phyloP scores from a whole-genome alignment of 2,797 vertebrate species.

The Smutsia gigantea region DNA sequence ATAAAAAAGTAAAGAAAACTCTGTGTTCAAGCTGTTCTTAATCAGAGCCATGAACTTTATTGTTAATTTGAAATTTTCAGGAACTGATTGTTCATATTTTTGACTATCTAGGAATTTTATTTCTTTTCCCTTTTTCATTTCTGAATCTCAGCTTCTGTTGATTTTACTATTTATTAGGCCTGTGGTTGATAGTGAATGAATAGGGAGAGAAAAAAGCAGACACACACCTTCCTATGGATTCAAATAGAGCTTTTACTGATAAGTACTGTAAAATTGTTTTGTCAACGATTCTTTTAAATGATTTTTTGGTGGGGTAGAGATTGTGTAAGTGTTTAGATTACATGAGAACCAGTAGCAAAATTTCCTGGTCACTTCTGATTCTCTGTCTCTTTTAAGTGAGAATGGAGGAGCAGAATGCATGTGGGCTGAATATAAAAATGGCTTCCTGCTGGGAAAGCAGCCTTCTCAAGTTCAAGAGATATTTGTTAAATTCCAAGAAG shows the following conservation, averaged over 20 bases:
- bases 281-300: background rate
- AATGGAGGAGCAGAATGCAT: background rate
- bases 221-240: background rate
- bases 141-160: background rate
- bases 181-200: background rate
- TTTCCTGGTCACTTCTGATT: background rate
- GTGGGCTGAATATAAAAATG: background rate
- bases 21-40: background rate
- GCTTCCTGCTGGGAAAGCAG: background rate
- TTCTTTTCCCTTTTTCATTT: background rate
- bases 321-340: background rate
- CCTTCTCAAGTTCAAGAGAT: background rate
- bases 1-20: background rate
- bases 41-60: background rate
- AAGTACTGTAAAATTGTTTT: background rate
- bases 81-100: background rate
- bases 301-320: background rate
- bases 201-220: background rate
- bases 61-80: background rate
- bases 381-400: background rate
- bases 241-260: background rate
- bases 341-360: background rate
- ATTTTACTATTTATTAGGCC: background rate
- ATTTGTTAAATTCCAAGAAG: background rate
- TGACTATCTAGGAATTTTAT: background rate